Conservation (phyloP, 2,113 vertebrate species). For the Podarcis muralis region DNA sequence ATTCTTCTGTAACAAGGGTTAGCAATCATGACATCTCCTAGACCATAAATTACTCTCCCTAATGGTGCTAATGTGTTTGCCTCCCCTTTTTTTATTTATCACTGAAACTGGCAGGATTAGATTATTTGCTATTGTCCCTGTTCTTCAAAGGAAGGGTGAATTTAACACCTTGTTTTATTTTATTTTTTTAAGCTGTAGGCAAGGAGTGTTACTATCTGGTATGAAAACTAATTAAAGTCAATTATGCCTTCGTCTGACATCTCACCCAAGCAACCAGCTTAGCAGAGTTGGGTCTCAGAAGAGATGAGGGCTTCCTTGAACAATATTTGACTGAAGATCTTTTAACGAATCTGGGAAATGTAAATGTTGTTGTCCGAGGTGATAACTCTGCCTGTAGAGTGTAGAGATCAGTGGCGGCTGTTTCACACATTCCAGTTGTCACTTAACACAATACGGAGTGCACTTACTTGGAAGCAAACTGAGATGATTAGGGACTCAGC, state of each 20-base stretch:
- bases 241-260: background rate
- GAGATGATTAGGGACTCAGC: too few relatives aligned
- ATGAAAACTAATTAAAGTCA: slow-evolving; percentile 4
- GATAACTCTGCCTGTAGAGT: background rate
- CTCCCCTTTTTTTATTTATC: background rate
- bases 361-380: background rate
- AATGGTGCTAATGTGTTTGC: slow-evolving; percentile 16
- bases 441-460: background rate
- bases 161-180: slow-evolving; percentile 8
- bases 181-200: background rate
- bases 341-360: background rate
- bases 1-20: background rate
- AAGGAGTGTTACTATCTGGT: background rate
- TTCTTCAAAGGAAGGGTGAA: slow-evolving; percentile 9
- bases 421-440: background rate
- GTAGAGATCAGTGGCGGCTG: background rate
- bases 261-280: background rate
- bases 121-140: slow-evolving; percentile 5
- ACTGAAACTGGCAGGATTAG: background rate
- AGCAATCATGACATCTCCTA: background rate
- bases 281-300: background rate
- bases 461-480: background rate
- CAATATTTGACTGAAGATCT: background rate
- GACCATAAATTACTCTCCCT: background rate
- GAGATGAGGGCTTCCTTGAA: background rate